Evolutionary conservation across 2,888 invertebrate species (phyloP), one percentile per base, ranked within the genome.

Genomic region (Chymomyza caudatula): DNA sequence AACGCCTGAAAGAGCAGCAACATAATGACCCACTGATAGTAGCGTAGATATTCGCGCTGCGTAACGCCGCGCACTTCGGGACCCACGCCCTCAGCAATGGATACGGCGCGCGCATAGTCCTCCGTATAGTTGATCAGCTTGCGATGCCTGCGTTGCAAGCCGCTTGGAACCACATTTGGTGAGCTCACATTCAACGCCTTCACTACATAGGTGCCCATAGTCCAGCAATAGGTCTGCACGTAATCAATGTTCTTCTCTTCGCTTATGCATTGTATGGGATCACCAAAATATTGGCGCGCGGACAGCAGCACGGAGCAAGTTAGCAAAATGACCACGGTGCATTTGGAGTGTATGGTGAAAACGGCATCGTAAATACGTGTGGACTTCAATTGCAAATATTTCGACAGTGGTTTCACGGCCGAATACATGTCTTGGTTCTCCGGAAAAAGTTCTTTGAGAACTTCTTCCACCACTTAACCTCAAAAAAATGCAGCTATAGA

Each of bases 251-350:
- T 85, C 57, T 92, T 91, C 15, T 90, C 90, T 63, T 92, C 91
- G 29, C 92, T 91, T 87, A 94, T 92, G 89, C 96, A 96, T 83
- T 94, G 93, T 57, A 97, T 96, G 0, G 96, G 96, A 81, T 96
- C 95, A 0, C 96, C 96, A 82, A 96, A 96, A 90, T 95, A 96
- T 88, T 96, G 95, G 80, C 95, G 94, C 2, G 95, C 94, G 52
- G 95, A 94, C 57, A 96, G 92, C 78, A 96, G 89, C 76, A 96
- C 90, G 1, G 95, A 94, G 88, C 94, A 95, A 55, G 94, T 92
- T 51, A 96, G 91, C 67, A 96, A 90, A 83, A 96, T 92, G 60
- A 94, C 92, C 53, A 94, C 94, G 0, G 95, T 94, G 49, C 93
- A 92, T 86, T 94, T 89, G 51, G 95, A 95, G 89, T 96, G 95